phyloP scores from a whole-genome alignment of 2,888 invertebrate genomes.

The Lysandra bellargus region DNA sequence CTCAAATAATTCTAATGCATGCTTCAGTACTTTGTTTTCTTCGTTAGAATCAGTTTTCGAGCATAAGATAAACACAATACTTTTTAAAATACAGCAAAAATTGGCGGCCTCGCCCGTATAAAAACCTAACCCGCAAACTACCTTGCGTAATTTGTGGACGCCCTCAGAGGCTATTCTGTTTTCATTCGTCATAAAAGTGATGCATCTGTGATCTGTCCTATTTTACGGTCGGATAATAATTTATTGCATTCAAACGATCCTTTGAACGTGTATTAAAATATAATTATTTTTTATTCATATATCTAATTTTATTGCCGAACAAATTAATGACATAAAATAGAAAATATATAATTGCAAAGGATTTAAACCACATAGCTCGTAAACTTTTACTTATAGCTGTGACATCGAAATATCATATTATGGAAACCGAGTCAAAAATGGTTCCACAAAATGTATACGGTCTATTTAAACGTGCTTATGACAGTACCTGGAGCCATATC shows the following conservation, averaged over 20 bases:
- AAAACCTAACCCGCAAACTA: too few relatives aligned
- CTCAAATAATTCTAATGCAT: too few relatives aligned
- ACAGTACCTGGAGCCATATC: background rate
- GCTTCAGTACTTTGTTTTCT: too few relatives aligned
- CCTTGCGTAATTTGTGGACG: background rate
- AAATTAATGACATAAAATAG: background rate
- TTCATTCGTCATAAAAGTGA: conserved; percentile 47
- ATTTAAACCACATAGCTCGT: background rate
- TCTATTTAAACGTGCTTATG: background rate
- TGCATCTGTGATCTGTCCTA: conserved; percentile 39
- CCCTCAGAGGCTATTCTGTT: conserved; percentile 51
- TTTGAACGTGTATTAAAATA: background rate
- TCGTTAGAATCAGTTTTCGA: too few relatives aligned
- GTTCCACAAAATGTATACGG: background rate
- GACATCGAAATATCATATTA: background rate
- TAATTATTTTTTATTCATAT: background rate
- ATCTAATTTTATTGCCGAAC: background rate
- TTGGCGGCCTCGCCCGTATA: too few relatives aligned
- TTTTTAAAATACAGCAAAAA: too few relatives aligned
- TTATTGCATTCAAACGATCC: conserved; percentile 11
- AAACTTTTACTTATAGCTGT: background rate
- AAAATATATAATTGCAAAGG: background rate
- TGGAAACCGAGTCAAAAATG: background rate
- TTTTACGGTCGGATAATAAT: conserved; percentile 30
- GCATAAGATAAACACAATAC: too few relatives aligned